Evolutionary conservation across 2,113 vertebrate species (phyloP).

Genomic region (Castor canadensis): DNA sequence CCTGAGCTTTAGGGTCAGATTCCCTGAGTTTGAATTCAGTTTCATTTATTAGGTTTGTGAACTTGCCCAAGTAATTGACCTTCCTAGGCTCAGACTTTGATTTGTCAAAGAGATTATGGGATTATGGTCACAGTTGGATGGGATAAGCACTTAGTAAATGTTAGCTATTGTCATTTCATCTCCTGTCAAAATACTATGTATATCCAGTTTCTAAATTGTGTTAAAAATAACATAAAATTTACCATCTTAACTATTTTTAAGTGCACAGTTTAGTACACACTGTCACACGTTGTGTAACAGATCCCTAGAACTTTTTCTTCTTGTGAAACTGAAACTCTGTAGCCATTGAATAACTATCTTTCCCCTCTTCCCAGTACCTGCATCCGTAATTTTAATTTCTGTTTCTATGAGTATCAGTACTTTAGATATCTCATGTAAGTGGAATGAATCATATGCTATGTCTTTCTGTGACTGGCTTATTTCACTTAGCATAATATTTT

Average conservation of each 20-base stretch:
- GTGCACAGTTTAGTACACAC: neutral
- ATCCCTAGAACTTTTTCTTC: neutral
- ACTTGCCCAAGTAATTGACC: neutral
- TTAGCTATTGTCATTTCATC: neutral
- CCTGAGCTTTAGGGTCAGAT: conserved; percentile 4
- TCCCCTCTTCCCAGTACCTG: neutral
- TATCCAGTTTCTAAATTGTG: neutral
- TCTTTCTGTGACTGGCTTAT: neutral
- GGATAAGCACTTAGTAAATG: conserved; percentile 18
- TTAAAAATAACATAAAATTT: conserved; percentile 16
- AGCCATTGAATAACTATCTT: neutral
- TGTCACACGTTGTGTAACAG: neutral
- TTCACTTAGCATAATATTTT: neutral
- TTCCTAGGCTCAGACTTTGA: neutral
- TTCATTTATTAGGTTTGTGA: neutral
- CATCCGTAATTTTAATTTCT: neutral
- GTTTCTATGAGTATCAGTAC: neutral
- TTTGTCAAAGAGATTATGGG: conserved; percentile 20
- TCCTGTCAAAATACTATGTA: neutral
- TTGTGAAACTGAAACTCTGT: neutral
- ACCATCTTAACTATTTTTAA: conserved; percentile 18
- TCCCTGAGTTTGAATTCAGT: conserved; percentile 26
- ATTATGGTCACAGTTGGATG: neutral
- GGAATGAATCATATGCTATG: neutral
- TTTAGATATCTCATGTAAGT: neutral